A percentile compares a stretch with the other conserved stretches of the same genome.
Evolutionary conservation across 2,113 vertebrate genomes (phyloP).

Genomic region (Phyllostomus discolor): DNA sequence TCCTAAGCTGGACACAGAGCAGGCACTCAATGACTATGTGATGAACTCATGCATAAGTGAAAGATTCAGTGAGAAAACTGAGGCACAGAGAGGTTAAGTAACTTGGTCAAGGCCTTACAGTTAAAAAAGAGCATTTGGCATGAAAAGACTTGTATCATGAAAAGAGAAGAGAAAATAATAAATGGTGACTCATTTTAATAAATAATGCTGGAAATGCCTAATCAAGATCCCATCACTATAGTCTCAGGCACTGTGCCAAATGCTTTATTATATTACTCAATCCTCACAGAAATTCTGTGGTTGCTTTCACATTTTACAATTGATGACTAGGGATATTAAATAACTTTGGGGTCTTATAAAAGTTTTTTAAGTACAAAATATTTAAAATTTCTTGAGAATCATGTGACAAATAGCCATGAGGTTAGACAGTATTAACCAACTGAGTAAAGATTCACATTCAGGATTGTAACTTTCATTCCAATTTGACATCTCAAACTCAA

Average conservation of each 20-base stretch:
- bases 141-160: background rate
- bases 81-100: background rate
- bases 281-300: background rate
- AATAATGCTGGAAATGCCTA: background rate
- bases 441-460: background rate
- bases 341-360: background rate
- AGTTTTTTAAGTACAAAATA: background rate
- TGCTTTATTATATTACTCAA: background rate
- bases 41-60: background rate
- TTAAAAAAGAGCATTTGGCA: background rate
- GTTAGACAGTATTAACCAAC: background rate
- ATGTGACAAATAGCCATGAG: background rate
- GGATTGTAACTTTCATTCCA: fast-evolving
- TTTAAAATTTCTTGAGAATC: background rate
- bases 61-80: background rate
- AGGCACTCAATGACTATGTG: background rate
- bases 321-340: background rate
- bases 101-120: background rate
- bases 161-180: background rate
- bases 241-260: background rate
- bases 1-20: background rate
- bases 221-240: background rate
- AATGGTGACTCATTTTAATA: background rate
- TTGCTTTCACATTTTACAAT: background rate
- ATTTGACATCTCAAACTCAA: background rate